Evolutionary conservation across 2,113 vertebrate species (phyloP).

Genomic region (Amblyopsis rosae): DNA sequence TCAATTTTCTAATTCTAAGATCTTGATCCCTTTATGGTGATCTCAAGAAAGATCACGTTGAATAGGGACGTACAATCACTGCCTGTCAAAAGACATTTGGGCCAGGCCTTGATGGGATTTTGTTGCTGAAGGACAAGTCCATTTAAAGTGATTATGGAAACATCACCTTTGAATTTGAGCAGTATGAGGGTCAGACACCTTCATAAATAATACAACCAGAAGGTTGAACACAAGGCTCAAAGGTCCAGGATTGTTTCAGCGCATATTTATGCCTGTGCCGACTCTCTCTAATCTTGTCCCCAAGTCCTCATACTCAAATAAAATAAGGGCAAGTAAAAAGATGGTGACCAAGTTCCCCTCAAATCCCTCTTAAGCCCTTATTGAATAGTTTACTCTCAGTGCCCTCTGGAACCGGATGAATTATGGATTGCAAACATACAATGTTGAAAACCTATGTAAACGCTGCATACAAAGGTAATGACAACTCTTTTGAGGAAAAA

Average conservation of each 20-base stretch:
- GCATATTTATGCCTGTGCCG: conserved; percentile 1
- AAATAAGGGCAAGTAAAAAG: conserved; percentile 34
- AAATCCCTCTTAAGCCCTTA: conserved; percentile 63
- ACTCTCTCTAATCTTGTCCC: conserved; percentile 28
- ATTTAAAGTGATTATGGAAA: conserved; percentile 23
- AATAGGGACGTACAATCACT: not conserved
- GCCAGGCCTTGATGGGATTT: conserved; percentile 7
- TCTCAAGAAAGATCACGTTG: not conserved
- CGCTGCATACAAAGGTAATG: too few relatives aligned
- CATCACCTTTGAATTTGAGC: conserved; percentile 28
- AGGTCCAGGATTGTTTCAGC: conserved; percentile 8
- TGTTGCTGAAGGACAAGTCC: conserved; percentile 13
- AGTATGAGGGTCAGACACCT: conserved; percentile 15
- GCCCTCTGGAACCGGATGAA: conserved; percentile 43
- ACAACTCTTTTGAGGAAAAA: too few relatives aligned
- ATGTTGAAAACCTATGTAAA: too few relatives aligned
- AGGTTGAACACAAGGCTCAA: conserved; percentile 37
- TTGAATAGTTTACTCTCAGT: conserved; percentile 50
- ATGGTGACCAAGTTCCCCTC: conserved; percentile 49
- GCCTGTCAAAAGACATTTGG: not conserved
- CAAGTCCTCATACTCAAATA: conserved; percentile 30
- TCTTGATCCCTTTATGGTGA: not conserved
- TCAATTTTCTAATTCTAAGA: conserved; percentile 10
- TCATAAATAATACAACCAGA: conserved; percentile 24
- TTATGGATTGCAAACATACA: conserved; percentile 15